Base-by-base conservation (phyloP, 1,140 invertebrate genomes). In the Aphaenogaster floridana region DNA sequence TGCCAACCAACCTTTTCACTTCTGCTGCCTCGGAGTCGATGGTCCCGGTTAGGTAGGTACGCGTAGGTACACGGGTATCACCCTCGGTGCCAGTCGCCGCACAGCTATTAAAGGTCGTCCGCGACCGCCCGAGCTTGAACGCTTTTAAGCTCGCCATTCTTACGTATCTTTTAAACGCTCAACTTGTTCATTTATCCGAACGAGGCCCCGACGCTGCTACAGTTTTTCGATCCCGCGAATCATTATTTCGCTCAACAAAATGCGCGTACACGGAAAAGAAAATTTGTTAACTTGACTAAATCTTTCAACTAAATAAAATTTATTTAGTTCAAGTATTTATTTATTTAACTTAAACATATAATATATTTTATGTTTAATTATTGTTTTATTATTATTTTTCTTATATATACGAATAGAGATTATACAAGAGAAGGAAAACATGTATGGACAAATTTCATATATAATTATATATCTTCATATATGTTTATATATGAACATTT, bases 41-140 rank as follows among this genome's bases (percentile, higher is more conserved):
- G 87, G 50, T 87, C 81, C 48, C 77, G 64, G 68, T 83, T 83
- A 68, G 77, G 69, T 86, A 68, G 90, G 79, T 69, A 88, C 72
- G 68, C 83, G 88, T 91, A 91, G 89, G 88, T 88, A 91, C 86
- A 84, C 63, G 66, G 89, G 94, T 95, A 93, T 94, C 93, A 94
- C 92, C 91, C 93, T 93, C 90, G 92, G 94, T 95, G 93, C 94
- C 94, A 95, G 94, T 93, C 93, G 83, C 94, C 92, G 87, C 90
- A 48, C 71, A 91, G 92, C 92, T 92, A 92, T 93, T 92, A 93
- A 92, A 91, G 93, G 87, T 92, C 92, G 74, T 85, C 79, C 69
- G 61, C 77, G 61, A 66, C 3, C 48, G 15, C 15, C 21, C 57
- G 21, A 28, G 34, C 63, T 34, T 9, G 15, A 80, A 71, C 52